Percentiles rank a stretch among this genome's conserved stretches.
phyloP scores from a whole-genome alignment of 2,113 vertebrate genomes.

The Pelvicachromis taeniatus region DNA sequence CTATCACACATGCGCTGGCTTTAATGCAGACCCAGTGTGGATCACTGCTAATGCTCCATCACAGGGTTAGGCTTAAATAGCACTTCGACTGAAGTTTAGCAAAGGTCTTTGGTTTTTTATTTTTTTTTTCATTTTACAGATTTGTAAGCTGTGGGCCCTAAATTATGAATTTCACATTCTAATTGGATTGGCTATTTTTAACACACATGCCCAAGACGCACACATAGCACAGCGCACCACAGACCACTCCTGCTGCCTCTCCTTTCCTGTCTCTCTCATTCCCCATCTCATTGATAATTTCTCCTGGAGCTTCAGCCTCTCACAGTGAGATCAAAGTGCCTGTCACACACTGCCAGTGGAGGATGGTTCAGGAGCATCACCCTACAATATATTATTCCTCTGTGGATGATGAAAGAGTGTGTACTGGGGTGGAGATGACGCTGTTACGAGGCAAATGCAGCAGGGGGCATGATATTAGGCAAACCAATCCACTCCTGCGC shows the following conservation, averaged over 20 bases:
- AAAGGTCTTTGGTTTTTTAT: background rate
- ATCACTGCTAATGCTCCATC: constrained; percentile 13
- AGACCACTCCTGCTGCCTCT: background rate
- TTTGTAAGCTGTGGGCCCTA: constrained; percentile 12
- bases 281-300: constrained; percentile 75
- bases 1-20: background rate
- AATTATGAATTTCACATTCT: constrained; percentile 66
- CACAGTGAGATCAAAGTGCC: constrained; percentile 72
- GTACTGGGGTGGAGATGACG: constrained; percentile 45
- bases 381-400: constrained; percentile 64
- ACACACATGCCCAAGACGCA: background rate
- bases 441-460: constrained; percentile 64
- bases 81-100: background rate
- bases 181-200: constrained; percentile 63
- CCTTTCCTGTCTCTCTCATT: constrained; percentile 11
- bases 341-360: constrained; percentile 69
- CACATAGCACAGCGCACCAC: background rate
- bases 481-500: background rate
- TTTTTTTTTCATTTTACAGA: background rate
- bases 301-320: constrained; percentile 67
- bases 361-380: constrained; percentile 60
- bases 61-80: constrained; percentile 8
- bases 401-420: constrained; percentile 66
- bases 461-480: constrained; percentile 28
- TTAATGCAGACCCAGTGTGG: background rate